phyloP scores from a whole-genome alignment of 2,113 vertebrate species.

The Podarcis cretensis region DNA sequence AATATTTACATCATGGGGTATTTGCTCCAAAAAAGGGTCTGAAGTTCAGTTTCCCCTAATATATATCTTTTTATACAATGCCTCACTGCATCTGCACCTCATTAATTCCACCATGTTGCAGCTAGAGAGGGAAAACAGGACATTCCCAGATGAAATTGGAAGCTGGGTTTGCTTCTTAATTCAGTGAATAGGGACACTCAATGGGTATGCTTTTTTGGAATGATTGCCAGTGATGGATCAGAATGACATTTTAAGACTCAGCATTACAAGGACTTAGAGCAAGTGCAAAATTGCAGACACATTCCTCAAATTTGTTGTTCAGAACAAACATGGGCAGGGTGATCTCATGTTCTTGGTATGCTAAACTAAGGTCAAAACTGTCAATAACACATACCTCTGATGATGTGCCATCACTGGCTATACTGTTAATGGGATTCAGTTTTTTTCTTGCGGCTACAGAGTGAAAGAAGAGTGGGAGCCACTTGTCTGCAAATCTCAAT shows the following conservation, averaged over 20 bases:
- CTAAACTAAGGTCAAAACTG: neutral
- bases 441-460: neutral
- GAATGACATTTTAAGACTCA: neutral
- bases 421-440: neutral
- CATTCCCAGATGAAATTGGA: neutral
- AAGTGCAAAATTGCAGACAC: conserved; percentile 41
- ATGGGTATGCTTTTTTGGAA: neutral
- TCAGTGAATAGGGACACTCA: too few species aligned
- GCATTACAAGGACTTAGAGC: conserved; percentile 48
- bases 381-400: neutral
- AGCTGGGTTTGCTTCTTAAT: too few species aligned
- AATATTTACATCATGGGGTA: neutral
- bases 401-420: neutral
- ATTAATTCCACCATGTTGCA: neutral
- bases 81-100: neutral
- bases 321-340: fast-evolving
- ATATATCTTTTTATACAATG: neutral
- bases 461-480: neutral
- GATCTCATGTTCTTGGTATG: neutral
- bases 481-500: neutral
- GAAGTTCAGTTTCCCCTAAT: neutral
- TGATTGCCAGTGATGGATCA: neutral
- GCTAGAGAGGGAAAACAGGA: neutral
- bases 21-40: neutral
- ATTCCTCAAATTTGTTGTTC: conserved; percentile 38